Evolutionary conservation across 64 coral and sea anemone species (phyloP).

Genomic region (Montipora cactus): DNA sequence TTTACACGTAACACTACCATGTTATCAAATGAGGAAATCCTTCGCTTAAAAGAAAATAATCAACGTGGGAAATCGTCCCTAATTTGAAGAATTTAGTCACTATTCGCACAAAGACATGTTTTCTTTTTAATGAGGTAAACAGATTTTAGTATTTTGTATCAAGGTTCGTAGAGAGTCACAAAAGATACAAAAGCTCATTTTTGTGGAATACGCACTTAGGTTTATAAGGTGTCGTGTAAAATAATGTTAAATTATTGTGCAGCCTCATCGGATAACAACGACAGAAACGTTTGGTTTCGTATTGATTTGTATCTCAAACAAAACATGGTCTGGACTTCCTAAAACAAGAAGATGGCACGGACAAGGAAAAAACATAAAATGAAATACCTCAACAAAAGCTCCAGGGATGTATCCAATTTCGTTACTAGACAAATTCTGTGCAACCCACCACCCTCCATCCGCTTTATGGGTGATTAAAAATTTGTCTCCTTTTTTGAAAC

Average conservation of each 20-base stretch:
- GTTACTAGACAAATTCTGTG: conserved; percentile 52
- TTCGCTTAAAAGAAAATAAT: not conserved
- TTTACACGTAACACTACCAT: not conserved
- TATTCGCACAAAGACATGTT: not conserved
- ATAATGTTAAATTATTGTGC: not conserved
- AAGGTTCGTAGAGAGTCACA: not conserved
- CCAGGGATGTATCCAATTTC: conserved; percentile 73
- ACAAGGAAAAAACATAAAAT: conserved; percentile 4
- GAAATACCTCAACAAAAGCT: conserved; percentile 62
- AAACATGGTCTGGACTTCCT: not conserved
- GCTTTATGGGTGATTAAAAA: conserved; percentile 62
- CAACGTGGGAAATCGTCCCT: not conserved
- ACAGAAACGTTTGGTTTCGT: not conserved
- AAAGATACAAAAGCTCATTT: not conserved
- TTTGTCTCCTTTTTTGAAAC: conserved; percentile 64
- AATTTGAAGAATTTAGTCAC: not conserved
- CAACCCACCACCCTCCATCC: conserved; percentile 60
- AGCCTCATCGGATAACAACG: not conserved
- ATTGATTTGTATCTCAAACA: conserved; percentile 29
- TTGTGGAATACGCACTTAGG: not conserved
- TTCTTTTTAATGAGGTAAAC: not conserved
- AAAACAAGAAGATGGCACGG: not conserved
- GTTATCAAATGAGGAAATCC: not conserved
- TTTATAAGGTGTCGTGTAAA: too few species aligned
- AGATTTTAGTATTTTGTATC: not conserved